Evolutionary conservation across 2,797 vertebrate species (phyloP), one percentile per base, ranked within the genome.

Genomic region (Scolopax rusticola): DNA sequence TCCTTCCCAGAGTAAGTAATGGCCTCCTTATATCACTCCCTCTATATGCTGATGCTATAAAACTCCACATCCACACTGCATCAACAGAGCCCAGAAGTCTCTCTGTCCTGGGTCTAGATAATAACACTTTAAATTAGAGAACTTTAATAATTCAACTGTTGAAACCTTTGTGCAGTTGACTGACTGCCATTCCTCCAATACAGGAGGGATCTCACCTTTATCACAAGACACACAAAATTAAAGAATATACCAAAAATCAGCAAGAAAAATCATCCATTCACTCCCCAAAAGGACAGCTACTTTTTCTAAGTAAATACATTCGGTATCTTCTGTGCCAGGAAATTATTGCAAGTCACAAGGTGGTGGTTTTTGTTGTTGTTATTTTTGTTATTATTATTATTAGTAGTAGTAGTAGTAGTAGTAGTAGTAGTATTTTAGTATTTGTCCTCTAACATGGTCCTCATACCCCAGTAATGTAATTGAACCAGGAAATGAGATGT

Each of bases 1-100:
- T 92, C 93, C 95, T 95, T 95, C 90, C 40, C 32, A 76, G 78
- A 56, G 65, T 96, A 96, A 96, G 79, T 94, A 93, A 94, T 90
- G 61, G 57, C 61, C 47, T 90, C 33, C 41, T 94, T 95, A 94
- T 96, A 95, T 95, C 91, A 97, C 61, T 95, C 32, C 13, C 11
- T 90, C 63, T 82, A 5, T 83, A 71, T 1, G 3, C 48, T 81
- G 80, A 4, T 89, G 59, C 64, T 87, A 59, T 96, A 93, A 96
- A 96, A 93, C 40, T 87, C 70, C 61, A 94, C 54, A 94, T 85
- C 43, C 68, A 93, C 51, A 81, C 15, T 93, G 53, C 43, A 83
- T 69, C 60, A 91, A 88, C 45, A 88, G 70, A 90, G 24, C 15
- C 27, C 28, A 64, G 28, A 64, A 64, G 18, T 87, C 7, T 40